Base-by-base conservation (phyloP, 2,797 vertebrate species). In the Anolis apletophallus region DNA sequence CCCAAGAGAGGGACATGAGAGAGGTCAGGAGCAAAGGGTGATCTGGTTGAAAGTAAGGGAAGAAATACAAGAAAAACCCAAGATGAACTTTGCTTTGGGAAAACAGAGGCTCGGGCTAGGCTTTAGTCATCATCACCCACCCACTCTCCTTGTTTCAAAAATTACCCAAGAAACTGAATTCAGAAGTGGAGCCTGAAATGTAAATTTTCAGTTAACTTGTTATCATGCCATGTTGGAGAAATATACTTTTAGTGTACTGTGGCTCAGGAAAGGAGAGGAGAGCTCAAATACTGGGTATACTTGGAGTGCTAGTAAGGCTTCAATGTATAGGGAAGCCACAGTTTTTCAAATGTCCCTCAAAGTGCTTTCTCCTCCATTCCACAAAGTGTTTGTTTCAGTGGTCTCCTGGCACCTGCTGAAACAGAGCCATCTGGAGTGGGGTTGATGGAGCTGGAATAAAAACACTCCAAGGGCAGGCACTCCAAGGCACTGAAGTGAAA, bases 351-450 rank as follows among this genome's bases (percentile, higher is more conserved):
- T 57, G 17, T n/a, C 68, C 68, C 59, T 50, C 50, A 19, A 8
- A n/a, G 19, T 2, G 16, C 67, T 52, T 32, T 67, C 52, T 16
- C 52, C 34, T 11, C 68, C 26, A 23, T 13, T n/a, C 36, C 26
- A 26, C 26, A 1, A 29, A 3, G n/a, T 79, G 81, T 87, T 87
- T 87, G 40, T 72, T 83, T 81, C 76, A 34, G 14, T 29, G 36
- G 81, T 86, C 84, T 86, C 84, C 75, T 21, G 84, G 68, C 84
- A 83, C 80, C 84, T 68, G 73, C 29, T 83, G 68, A 79, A 82
- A 26, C 68, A 29, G 29, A 23, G 73, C 88, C 84, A 88, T 79
- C 74, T 88, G 88, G 84, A 79, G 50, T 40, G 19, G 23, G 40
- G 61, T 23, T 55, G 82, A 75, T 79, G 52, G 29, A 74, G 32